Evolutionary conservation across 2,888 invertebrate species (phyloP).

Genomic region (Apotomis turbidana): DNA sequence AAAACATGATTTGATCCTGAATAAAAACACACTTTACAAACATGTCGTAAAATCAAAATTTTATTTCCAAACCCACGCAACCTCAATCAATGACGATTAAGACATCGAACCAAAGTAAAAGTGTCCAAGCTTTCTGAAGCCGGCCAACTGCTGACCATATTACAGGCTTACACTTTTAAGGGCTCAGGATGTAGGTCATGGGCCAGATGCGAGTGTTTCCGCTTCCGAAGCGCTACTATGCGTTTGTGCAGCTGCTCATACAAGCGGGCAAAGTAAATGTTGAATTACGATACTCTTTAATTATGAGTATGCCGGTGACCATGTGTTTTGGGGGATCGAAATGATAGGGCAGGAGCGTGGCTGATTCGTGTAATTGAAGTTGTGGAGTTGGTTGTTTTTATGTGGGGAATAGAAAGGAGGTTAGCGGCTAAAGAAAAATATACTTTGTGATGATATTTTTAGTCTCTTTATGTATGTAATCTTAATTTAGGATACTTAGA

Average conservation of each 20-base stretch:
- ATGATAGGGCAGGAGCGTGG: not conserved
- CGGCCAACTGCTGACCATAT: conserved; percentile 47
- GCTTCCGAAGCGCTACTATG: conserved; percentile 70
- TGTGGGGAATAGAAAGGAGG: not conserved
- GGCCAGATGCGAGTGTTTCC: conserved; percentile 74
- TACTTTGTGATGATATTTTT: too few relatives aligned
- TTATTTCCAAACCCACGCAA: not conserved
- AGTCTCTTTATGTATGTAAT: too few relatives aligned
- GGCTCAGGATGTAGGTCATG: conserved; percentile 71
- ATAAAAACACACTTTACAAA: too few relatives aligned
- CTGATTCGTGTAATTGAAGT: not conserved
- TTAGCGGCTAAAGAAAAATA: too few relatives aligned
- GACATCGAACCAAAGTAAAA: conserved; percentile 16
- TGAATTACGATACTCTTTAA: conserved; percentile 32
- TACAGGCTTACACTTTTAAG: conserved; percentile 67
- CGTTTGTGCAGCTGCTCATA: conserved; percentile 38
- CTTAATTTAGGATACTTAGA: too few relatives aligned
- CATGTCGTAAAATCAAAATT: too few relatives aligned
- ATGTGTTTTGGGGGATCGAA: not conserved
- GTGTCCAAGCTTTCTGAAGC: conserved; percentile 41
- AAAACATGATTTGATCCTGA: too few relatives aligned
- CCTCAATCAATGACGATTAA: conserved; percentile 5
- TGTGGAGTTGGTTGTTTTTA: not conserved
- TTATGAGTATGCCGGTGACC: conserved; percentile 14
- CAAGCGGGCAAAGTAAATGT: conserved; percentile 31